A percentile compares a stretch with the other conserved stretches of the same genome.
Conservation (phyloP, 2,888 invertebrate genomes). For the Spicauda simplicius region DNA sequence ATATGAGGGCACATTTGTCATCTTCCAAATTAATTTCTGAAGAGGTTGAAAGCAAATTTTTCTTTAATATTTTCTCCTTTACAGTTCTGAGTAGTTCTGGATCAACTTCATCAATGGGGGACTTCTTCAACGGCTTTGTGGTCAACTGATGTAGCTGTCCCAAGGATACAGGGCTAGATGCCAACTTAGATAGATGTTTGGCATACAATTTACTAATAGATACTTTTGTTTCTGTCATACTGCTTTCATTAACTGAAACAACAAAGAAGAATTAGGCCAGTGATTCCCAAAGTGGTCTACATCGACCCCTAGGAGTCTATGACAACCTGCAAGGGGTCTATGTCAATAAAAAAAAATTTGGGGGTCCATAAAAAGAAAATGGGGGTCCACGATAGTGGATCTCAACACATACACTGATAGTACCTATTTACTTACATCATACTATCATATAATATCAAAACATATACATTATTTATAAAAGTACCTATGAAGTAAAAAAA, state of each 20-base stretch:
- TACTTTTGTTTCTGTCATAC: conserved; percentile 87
- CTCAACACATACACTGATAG: too few species aligned
- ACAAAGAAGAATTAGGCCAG: not conserved
- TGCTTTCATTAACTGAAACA: conserved; percentile 86
- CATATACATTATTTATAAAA: too few species aligned
- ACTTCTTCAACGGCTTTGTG: conserved; percentile 54
- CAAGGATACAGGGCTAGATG: conserved; percentile 83
- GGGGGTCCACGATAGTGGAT: too few species aligned
- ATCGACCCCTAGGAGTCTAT: too few species aligned
- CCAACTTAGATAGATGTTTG: conserved; percentile 87
- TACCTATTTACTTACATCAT: too few species aligned
- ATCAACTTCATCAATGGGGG: conserved; percentile 65
- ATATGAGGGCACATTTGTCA: conserved; percentile 76
- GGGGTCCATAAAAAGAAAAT: too few species aligned
- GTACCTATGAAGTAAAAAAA: too few species aligned
- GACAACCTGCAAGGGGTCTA: too few species aligned
- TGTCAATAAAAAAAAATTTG: too few species aligned
- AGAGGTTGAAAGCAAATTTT: conserved; percentile 45
- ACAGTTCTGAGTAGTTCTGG: conserved; percentile 71
- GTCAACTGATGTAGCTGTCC: conserved; percentile 86
- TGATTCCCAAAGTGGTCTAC: too few species aligned
- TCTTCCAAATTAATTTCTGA: conserved; percentile 63
- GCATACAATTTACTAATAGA: conserved; percentile 88
- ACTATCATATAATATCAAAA: too few species aligned
- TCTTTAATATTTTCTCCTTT: conserved; percentile 72